Evolutionary conservation across 2,113 vertebrate genomes (phyloP), one percentile per base, ranked within the genome.

Genomic region (Tragelaphus scriptus): DNA sequence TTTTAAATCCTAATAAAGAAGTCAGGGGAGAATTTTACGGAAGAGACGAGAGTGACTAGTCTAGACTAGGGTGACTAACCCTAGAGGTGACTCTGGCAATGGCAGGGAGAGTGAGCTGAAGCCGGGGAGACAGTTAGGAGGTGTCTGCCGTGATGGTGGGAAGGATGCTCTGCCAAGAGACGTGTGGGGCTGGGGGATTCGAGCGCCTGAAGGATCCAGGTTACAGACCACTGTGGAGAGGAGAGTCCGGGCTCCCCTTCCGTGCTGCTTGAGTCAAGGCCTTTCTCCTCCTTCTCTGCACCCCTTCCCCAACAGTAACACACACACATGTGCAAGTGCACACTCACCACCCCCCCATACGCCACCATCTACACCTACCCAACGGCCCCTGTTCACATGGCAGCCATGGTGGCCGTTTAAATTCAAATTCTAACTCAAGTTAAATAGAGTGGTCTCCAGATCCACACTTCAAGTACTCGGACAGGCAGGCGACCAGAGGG

Each of bases 151-250:
- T 7, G 8, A 32, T 3, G 8, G 11, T 7, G 36, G 36, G 8
- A 36, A 40, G n/a, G 36, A 19, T 1, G 2, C 30, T 7, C 26
- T 8, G 26, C 13, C 65, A 4, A 2, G 8, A 30, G 68, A 12
- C 10, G 1, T 12, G 5, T 12, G 11, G 40, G 30, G 11, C 13
- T 23, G 7, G 58, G 71, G 30, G 71, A 7, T 6, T 2, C 0
- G 13, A 4, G 36, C 7, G 6, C 6, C 15, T 1, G 4, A 6
- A 12, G 59, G 15, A 6, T 19, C 40, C 7, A 1, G 51, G 55
- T 25, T 8, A 51, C 53, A 56, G 53, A 44, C 23, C 47, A 11
- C 82, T 1, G 6, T 1, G 47, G 58, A 56, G 47, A 32, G 47
- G 6, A 32, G 28, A 14, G 65, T 4, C 44, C 65, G 1, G n/a